Conservation (phyloP, 2,797 vertebrate species). For the Thalassophryne amazonica region DNA sequence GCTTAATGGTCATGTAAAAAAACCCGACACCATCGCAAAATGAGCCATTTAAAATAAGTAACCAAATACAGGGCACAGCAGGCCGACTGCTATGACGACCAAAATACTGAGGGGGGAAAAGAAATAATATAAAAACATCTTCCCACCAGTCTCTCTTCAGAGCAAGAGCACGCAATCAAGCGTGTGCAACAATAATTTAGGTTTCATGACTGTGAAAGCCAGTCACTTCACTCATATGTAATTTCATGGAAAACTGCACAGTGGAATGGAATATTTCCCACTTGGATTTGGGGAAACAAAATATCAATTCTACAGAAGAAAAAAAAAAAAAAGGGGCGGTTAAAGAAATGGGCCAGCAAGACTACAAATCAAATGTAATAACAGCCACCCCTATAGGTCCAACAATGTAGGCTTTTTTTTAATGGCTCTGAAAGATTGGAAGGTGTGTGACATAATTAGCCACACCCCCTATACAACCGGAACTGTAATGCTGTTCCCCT, state of each 20-base stretch:
- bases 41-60: conserved; percentile 23
- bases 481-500: conserved; percentile 5
- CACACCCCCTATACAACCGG: conserved; percentile 9
- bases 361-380: conserved; percentile 15
- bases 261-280: conserved; percentile 59
- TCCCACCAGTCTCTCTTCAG: conserved; percentile 19
- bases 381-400: conserved; percentile 57
- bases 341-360: conserved; percentile 12
- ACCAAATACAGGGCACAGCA: conserved; percentile 28
- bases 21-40: conserved; percentile 36
- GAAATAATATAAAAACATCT: conserved; percentile 22
- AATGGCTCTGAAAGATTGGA: conserved; percentile 44
- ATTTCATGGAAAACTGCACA: conserved; percentile 51
- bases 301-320: conserved; percentile 20
- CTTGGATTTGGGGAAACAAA: conserved; percentile 32
- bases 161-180: conserved; percentile 51
- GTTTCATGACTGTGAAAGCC: conserved; percentile 43
- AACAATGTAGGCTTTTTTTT: conserved; percentile 21
- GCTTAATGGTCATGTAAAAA: conserved; percentile 44
- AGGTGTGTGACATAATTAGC: conserved; percentile 29
- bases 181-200: conserved; percentile 69
- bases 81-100: conserved; percentile 15
- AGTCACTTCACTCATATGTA: conserved; percentile 45
- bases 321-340: conserved; percentile 4
- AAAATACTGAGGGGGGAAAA: conserved; percentile 7